These are phyloP conservation scores for Thunnus maccoyii DNA, from an alignment of 2,113 vertebrate species.

Conservation along the genomic window DNA sequence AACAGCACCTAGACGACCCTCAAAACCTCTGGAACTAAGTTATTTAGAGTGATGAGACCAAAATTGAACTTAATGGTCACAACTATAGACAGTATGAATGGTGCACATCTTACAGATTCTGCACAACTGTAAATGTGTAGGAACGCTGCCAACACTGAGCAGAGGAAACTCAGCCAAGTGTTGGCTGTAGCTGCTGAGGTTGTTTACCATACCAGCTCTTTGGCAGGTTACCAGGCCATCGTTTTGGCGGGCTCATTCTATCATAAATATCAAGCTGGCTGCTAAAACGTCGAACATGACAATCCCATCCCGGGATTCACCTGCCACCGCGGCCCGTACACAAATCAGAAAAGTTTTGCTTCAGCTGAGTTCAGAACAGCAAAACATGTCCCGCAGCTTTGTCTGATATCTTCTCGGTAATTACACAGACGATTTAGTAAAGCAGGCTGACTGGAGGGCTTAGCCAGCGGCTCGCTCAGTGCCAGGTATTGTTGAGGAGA, in stretches of 20 bases:
- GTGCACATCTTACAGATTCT: no score
- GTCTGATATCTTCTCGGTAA: conserved; percentile 15
- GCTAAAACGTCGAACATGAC: conserved; percentile 45
- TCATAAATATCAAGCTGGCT: conserved; percentile 62
- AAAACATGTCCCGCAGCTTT: background rate
- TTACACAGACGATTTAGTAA: conserved; percentile 23
- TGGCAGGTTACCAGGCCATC: conserved; percentile 62
- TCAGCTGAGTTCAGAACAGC: background rate
- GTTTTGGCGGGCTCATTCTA: conserved; percentile 45
- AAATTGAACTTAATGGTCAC: no score
- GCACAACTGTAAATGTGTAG: conserved; percentile 17
- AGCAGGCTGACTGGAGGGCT: background rate
- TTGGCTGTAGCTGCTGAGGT: conserved; percentile 45
- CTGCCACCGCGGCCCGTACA: conserved; percentile 19
- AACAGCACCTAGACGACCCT: no score
- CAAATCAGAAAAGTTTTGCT: background rate
- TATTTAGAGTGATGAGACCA: no score
- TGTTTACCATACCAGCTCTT: conserved; percentile 59
- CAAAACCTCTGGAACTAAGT: no score
- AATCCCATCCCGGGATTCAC: conserved; percentile 51
- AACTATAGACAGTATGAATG: no score
- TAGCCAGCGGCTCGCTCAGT: background rate
- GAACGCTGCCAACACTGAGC: conserved; percentile 48
- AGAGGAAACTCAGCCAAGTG: conserved; percentile 46
- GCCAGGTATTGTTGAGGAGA: conserved; percentile 13